Base-by-base conservation (phyloP, 2,888 invertebrate species). In the Prosapia bicincta region DNA sequence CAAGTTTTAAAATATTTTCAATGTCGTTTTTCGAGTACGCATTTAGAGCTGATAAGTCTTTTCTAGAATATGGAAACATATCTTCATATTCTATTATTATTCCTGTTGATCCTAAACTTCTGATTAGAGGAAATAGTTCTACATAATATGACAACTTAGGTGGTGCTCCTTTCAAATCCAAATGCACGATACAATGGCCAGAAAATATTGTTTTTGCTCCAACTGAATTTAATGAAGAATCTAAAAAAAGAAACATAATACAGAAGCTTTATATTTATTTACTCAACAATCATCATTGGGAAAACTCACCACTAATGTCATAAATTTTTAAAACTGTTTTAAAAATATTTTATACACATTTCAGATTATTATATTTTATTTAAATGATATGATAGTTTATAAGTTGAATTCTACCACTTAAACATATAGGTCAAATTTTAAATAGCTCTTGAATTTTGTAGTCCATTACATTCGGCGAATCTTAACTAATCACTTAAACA, bases 131-230 rank as follows among this genome's bases (percentile, higher is more conserved):
- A 75, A 95, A 87, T 0, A 95, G 80, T 9, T 88, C 85, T 71
- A 86, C 83, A 76, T 90, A 87, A 81, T 92, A 92, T 0, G 84
- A 83, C 1, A 93, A 82, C 81, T 89, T 91, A 0, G 93, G 93
- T 0, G 95, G 94, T 0, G 94, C 92, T 9, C 95, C 95, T 84
- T 96, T 96, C 20, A 96, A 84, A 85, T 96, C 96, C 26, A 96
- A 84, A 84, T 96, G 96, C 0, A 96, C 92, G 26, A 95, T 71
- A 15, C 66, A 38, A 9, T 76, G 70, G 25, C 76, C 76, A 30
- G n/a, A 20, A 32, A 76, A 76, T 26, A 76, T 54, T 20, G 1
- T n/a, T 54, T 20, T 54, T 20, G n/a, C 3, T 20, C 54, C 54
- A 20, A 20, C 20, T 20, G 54, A 20, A 5, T 13, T 54, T 20